Base-by-base conservation (phyloP, 2,113 vertebrate species). In the Gasterosteus nipponicus region DNA sequence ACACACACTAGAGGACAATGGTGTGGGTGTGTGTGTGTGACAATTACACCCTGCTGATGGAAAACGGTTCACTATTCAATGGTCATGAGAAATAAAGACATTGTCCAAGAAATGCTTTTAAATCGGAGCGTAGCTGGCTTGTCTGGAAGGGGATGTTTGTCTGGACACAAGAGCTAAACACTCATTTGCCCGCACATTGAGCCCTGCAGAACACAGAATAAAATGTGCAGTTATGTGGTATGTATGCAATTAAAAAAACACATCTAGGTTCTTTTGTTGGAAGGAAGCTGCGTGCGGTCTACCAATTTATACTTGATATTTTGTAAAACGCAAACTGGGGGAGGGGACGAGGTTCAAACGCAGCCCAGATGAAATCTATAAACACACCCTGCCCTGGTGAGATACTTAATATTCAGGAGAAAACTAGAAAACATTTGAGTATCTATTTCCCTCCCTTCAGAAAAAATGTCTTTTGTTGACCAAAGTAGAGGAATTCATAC, bases 81-180 rank as follows among this genome's bases (percentile, higher is more conserved):
- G 69, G 75, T 80, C 71, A 85, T 75, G 63, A 80, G 78, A 74
- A 80, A 85, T 86, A 83, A 82, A 59, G 86, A 79, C 77, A 84
- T 70, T 69, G 75, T 78, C 61, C 69, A 66, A 82, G 79, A 78
- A 42, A 46, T 7, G 15, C 77, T 85, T 83, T 57, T 53, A 62
- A 44, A 78, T 81, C 57, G 73, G 75, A 88, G 41, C 58, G 16
- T 22, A 67, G 67, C 59, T 73, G 61, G 73, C 29, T 59, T 14
- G 58, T 70, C 56, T 75, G 56, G 44, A 31, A 38, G 54, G 26
- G 63, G 54, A 41, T 59, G 61, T 44, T 60, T 31, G 29, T 65
- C 44, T 57, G 26, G 31, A 22, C 29, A 38, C 51, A 29, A 67
- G 78, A 73, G 46, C 10, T 51, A 18, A 68, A 65, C 59, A 64